phyloP scores from a whole-genome alignment of 2,888 invertebrate species.

The Drosophila pseudotakahashii region DNA sequence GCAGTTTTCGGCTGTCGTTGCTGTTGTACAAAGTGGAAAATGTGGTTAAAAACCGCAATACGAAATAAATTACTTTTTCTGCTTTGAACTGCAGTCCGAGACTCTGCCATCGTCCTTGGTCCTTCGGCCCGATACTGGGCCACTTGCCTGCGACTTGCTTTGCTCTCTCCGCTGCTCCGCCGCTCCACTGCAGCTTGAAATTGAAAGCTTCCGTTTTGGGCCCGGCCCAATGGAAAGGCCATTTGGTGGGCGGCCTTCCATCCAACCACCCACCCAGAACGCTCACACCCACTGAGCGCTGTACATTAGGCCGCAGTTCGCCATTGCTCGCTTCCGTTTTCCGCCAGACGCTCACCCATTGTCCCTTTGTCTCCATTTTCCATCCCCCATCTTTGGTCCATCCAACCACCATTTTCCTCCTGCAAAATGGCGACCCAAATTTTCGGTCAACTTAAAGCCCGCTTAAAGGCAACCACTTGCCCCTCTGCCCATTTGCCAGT shows the following conservation, averaged over 20 bases:
- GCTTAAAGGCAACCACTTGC: conserved; percentile 58
- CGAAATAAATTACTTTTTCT: conserved; percentile 79
- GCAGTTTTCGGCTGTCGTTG: conserved; percentile 72
- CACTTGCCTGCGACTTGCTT: conserved; percentile 46
- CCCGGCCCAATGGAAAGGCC: conserved; percentile 52
- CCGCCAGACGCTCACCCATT: conserved; percentile 50
- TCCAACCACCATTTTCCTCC: not conserved
- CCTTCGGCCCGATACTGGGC: conserved; percentile 20
- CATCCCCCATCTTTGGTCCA: not conserved
- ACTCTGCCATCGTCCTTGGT: conserved; percentile 6
- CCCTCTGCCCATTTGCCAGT: conserved; percentile 66
- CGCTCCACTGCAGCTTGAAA: conserved; percentile 72
- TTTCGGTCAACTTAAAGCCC: conserved; percentile 61
- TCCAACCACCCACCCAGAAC: conserved; percentile 31
- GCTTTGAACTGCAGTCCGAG: conserved; percentile 74
- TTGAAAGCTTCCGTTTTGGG: conserved; percentile 74
- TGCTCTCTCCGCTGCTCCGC: not conserved
- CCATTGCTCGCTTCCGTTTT: conserved; percentile 75
- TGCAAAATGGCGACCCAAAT: conserved; percentile 29
- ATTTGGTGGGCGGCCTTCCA: conserved; percentile 34
- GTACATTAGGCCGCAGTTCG: conserved; percentile 70
- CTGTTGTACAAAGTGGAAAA: conserved; percentile 78
- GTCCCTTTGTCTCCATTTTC: conserved; percentile 13
- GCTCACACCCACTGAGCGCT: conserved; percentile 18
- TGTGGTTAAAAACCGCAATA: conserved; percentile 80